phyloP scores from a whole-genome alignment of 2,888 invertebrate species.

The Oscheius sp. region DNA sequence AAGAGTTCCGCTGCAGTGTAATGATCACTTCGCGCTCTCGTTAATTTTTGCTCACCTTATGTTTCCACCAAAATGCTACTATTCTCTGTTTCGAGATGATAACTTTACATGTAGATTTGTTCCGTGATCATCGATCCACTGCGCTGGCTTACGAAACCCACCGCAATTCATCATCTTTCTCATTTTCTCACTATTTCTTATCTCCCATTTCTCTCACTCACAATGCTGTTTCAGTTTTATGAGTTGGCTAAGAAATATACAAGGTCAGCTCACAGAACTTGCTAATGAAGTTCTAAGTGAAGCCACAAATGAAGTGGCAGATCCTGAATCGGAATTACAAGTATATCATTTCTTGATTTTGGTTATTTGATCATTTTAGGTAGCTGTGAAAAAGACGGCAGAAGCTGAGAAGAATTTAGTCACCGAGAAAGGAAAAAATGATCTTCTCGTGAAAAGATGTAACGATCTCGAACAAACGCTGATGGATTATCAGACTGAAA shows the following conservation, averaged over 20 bases:
- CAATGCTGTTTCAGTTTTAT: constrained; percentile 2
- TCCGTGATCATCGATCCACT: no score
- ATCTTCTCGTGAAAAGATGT: constrained; percentile 34
- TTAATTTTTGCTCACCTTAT: no score
- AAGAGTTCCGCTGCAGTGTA: no score
- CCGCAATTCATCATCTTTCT: no score
- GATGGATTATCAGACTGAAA: constrained; percentile 54
- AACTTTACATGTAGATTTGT: no score
- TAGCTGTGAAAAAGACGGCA: constrained; percentile 58
- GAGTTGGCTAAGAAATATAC: constrained; percentile 49
- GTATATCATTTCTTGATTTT: constrained; percentile 36
- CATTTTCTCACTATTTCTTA: no score
- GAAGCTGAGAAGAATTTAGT: constrained; percentile 61
- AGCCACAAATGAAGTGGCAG: constrained; percentile 65
- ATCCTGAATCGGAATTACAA: constrained; percentile 64
- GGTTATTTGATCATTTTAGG: constrained; percentile 42
- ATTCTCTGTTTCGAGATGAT: no score
- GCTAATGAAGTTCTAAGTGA: constrained; percentile 68
- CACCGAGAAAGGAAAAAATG: constrained; percentile 40
- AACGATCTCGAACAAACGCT: constrained; percentile 37
- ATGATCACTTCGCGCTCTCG: no score
- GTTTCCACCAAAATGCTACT: no score
- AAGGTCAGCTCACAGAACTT: constrained; percentile 65
- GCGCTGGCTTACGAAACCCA: no score
- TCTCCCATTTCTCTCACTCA: no score